Base-by-base conservation (phyloP, 2,113 vertebrate species). In the Ptilorrhoa leucosticta region DNA sequence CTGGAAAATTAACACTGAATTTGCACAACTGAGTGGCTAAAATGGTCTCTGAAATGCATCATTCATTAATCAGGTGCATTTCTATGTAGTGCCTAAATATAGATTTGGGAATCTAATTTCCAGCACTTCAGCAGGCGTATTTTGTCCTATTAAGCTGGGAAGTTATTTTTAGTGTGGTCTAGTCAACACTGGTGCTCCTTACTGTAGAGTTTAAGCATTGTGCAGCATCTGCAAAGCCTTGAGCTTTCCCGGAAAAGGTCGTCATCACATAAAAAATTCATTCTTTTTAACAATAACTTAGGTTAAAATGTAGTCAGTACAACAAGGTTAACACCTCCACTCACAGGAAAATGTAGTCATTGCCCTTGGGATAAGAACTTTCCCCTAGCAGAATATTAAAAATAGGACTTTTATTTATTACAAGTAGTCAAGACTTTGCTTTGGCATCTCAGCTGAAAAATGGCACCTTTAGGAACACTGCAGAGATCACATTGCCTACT, bases 231-330 rank as follows among this genome's bases (percentile, higher is more conserved):
- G 54, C 24, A 54, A 51, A 95, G 69, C 86, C 91, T 61, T 76
- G 75, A 94, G 76, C 60, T 71, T 92, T 92, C 68, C 79, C 86
- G 65, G 88, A 63, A 92, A 78, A 90, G 50, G 72, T 91, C 15
- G 0, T 93, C 73, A 80, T 66, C 50, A 45, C 72, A 56, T 72
- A 37, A 85, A 90, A 92, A 73, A 91, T 42, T 87, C 30, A 87
- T 78, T 60, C 8, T 73, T 93, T 94, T 95, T 84, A 92, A 79
- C 56, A 95, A 77, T 83, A 93, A 93, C 88, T 96, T 96, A 85
- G 86, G 64, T 47, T 92, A 79, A 96, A 82, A 90, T 51, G 73
- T 82, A 93, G 76, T 76, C 77, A 64, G 45, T 63, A 48, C 88
- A 84, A 76, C 72, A 95, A 91, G 83, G 87, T 79, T 95, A 92